Evolutionary conservation across 2,113 vertebrate species (phyloP).

Genomic region (Lota lota): DNA sequence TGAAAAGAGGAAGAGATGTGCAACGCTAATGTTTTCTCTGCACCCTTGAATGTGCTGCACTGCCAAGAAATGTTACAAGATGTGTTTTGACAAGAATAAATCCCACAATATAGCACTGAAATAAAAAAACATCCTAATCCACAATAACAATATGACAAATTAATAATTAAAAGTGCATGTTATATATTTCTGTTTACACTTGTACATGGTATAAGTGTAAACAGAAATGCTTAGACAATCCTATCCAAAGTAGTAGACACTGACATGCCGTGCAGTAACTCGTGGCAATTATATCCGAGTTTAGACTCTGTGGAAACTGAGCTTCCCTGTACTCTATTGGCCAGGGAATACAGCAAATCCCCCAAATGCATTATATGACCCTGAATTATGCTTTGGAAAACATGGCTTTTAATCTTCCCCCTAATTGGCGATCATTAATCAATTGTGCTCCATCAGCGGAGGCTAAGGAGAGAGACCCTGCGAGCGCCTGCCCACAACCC

Average conservation of each 20-base stretch:
- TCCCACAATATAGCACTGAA: too few species aligned
- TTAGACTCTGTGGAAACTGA: slow-evolving; percentile 52
- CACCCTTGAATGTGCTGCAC: slow-evolving; percentile 26
- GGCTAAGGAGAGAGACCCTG: slow-evolving; percentile 53
- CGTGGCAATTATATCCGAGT: slow-evolving; percentile 58
- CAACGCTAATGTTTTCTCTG: slow-evolving; percentile 53
- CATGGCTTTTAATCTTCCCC: slow-evolving; percentile 67
- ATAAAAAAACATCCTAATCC: too few species aligned
- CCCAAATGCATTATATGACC: slow-evolving; percentile 52
- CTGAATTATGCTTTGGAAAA: slow-evolving; percentile 60
- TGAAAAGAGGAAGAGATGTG: slow-evolving; percentile 35
- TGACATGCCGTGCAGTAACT: slow-evolving; percentile 49
- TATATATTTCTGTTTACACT: neutral
- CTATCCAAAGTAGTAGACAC: slow-evolving; percentile 45
- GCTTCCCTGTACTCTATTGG: slow-evolving; percentile 22
- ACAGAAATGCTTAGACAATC: neutral
- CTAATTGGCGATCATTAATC: slow-evolving; percentile 76
- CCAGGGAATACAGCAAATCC: slow-evolving; percentile 56
- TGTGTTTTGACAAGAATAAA: slow-evolving; percentile 1
- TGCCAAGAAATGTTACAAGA: slow-evolving; percentile 41
- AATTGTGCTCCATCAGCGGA: slow-evolving; percentile 69
- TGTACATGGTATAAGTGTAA: neutral
- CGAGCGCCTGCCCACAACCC: slow-evolving; percentile 60
- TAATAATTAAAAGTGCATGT: too few species aligned
- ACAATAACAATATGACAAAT: too few species aligned